phyloP scores from a whole-genome alignment of 2,113 vertebrate genomes.

The Phainopepla nitens region DNA sequence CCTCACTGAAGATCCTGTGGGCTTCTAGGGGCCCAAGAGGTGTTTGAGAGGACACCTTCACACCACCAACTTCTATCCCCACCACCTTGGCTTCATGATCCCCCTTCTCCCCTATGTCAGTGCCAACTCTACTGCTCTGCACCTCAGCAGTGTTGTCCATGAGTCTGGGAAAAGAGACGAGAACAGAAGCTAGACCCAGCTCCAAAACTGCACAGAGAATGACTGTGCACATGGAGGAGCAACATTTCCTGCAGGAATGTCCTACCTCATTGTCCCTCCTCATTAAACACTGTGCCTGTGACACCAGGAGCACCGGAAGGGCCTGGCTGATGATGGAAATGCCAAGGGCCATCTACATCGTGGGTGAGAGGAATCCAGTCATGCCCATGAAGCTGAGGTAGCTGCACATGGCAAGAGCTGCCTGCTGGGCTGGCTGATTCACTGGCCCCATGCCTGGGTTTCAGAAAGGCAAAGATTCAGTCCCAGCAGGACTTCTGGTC shows the following conservation, averaged over 20 bases:
- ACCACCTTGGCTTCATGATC: not conserved
- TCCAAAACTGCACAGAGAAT: rapidly evolving
- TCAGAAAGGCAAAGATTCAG: not conserved
- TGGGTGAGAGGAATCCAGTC: not conserved
- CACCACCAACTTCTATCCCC: not conserved
- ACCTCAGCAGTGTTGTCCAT: rapidly evolving
- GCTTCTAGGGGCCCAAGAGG: not conserved
- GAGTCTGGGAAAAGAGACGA: not conserved
- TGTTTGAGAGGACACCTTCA: not conserved
- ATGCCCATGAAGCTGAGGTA: not conserved
- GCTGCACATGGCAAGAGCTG: rapidly evolving
- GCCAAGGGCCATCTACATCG: not conserved
- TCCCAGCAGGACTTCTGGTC: not conserved
- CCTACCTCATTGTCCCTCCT: rapidly evolving
- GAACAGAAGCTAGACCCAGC: not conserved
- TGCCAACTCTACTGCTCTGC: not conserved
- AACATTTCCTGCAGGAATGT: not conserved
- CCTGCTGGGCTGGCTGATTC: not conserved
- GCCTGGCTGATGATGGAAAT: not conserved
- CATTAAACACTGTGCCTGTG: not conserved
- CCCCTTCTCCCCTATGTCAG: not conserved
- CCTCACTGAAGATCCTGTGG: not conserved
- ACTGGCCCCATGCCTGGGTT: not conserved
- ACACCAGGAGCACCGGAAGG: not conserved
- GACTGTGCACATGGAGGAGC: rapidly evolving